Percentiles rank a stretch among this genome's conserved stretches.
phyloP scores from a whole-genome alignment of 2,888 invertebrate genomes.

The Amitus sp. region DNA sequence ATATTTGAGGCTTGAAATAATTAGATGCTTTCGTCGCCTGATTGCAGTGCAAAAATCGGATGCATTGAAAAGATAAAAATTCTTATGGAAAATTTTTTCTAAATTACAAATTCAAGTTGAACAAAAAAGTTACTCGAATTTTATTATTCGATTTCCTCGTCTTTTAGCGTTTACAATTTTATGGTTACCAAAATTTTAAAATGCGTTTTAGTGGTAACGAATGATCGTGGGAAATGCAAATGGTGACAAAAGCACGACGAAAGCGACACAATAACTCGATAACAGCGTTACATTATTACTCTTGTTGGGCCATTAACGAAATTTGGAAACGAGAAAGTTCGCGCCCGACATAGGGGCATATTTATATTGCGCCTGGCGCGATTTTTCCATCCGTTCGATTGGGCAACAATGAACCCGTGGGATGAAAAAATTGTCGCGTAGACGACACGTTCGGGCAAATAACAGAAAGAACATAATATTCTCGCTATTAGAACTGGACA shows the following conservation, averaged over 20 bases:
- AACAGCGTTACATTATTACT: conserved; percentile 8
- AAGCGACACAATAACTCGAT: conserved; percentile 13
- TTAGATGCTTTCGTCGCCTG: too few relatives aligned
- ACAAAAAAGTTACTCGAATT: too few relatives aligned
- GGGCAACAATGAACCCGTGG: conserved; percentile 31
- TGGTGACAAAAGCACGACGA: conserved; percentile 14
- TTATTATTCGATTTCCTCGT: too few relatives aligned
- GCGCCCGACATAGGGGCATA: conserved; percentile 31
- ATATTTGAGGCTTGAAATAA: too few relatives aligned
- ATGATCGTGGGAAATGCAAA: conserved; percentile 33
- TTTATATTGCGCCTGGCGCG: conserved; percentile 26
- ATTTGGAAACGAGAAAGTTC: conserved; percentile 29
- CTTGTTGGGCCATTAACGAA: conserved; percentile 7
- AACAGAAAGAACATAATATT: conserved; percentile 25
- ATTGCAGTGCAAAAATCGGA: too few relatives aligned
- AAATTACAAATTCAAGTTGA: too few relatives aligned
- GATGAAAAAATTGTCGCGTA: conserved; percentile 23
- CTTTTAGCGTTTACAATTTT: too few relatives aligned
- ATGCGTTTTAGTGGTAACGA: too few relatives aligned
- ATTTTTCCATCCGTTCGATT: conserved; percentile 30
- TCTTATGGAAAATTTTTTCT: too few relatives aligned
- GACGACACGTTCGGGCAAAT: conserved; percentile 28
- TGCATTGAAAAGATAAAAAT: too few relatives aligned
- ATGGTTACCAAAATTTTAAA: too few relatives aligned
- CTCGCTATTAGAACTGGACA: conserved; percentile 14